Evolutionary conservation across 2,113 vertebrate species (phyloP).

Genomic region (Onychorhynchus coronatus): DNA sequence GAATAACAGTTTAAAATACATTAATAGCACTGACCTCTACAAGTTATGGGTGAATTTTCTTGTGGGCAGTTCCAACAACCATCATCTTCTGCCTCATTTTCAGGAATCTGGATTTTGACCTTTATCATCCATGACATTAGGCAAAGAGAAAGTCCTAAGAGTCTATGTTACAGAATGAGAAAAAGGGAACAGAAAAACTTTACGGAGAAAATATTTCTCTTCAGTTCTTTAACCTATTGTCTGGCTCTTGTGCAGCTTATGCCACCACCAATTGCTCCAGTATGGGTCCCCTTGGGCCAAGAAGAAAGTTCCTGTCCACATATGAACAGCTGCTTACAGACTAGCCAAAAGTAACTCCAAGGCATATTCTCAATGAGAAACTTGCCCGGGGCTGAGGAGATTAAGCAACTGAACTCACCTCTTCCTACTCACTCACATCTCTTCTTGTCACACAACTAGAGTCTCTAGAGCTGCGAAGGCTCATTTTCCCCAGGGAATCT

Average conservation of each 20-base stretch:
- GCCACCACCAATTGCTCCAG: background rate
- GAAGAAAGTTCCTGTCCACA: background rate
- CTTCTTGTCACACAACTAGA: background rate
- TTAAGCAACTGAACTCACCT: slow-evolving; percentile 28
- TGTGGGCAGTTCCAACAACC: background rate
- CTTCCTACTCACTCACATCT: background rate
- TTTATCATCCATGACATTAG: background rate
- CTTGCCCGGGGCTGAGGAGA: background rate
- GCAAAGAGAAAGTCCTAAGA: background rate
- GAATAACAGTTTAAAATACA: background rate
- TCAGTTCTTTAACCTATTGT: background rate
- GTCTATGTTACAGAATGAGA: background rate
- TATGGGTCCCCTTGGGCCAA: background rate
- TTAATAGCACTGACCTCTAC: background rate
- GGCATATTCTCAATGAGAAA: background rate
- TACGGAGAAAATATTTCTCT: background rate
- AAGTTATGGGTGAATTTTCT: background rate
- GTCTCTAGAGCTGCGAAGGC: background rate
- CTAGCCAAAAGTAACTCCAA: slow-evolving; percentile 20
- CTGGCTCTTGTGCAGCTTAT: background rate
- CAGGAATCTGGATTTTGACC: background rate
- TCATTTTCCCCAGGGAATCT: background rate
- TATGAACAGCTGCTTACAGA: background rate
- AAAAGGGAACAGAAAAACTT: background rate
- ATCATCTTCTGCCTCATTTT: background rate